A percentile compares a stretch with the other conserved stretches of the same genome.
phyloP scores from a whole-genome alignment of 2,888 invertebrate species.

The Piscicola geometra region DNA sequence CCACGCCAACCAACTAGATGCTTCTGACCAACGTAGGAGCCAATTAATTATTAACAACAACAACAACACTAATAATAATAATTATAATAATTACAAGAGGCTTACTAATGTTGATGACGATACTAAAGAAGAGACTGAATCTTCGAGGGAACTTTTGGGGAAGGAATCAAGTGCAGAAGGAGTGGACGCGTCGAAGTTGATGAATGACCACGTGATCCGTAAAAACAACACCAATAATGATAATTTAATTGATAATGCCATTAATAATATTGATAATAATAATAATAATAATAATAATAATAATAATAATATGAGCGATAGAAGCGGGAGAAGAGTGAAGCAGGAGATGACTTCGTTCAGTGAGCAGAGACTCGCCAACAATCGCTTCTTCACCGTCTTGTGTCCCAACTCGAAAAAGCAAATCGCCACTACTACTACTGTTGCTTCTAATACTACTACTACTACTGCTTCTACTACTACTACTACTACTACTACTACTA shows the following conservation, averaged over 20 bases:
- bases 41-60: no score
- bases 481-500: constrained; percentile 28
- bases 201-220: no score
- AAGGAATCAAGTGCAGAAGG: no score
- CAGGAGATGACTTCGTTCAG: neutral
- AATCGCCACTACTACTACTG: constrained; percentile 14
- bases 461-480: constrained; percentile 31
- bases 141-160: no score
- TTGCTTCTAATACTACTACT: constrained; percentile 31
- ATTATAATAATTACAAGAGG: no score
- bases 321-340: neutral
- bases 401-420: neutral
- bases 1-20: no score
- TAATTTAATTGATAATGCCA: neutral
- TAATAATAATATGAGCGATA: neutral
- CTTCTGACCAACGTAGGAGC: no score
- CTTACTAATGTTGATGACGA: no score
- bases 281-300: constrained; percentile 13
- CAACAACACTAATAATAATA: no score
- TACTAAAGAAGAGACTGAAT: no score
- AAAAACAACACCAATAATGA: no score
- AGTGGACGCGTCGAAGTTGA: no score
- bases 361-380: neutral
- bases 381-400: neutral
- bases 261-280: neutral